A percentile compares a stretch with the other conserved stretches of the same genome.
Conservation (phyloP, 92 coral and sea anemone genomes). For the Porites cylindrica region DNA sequence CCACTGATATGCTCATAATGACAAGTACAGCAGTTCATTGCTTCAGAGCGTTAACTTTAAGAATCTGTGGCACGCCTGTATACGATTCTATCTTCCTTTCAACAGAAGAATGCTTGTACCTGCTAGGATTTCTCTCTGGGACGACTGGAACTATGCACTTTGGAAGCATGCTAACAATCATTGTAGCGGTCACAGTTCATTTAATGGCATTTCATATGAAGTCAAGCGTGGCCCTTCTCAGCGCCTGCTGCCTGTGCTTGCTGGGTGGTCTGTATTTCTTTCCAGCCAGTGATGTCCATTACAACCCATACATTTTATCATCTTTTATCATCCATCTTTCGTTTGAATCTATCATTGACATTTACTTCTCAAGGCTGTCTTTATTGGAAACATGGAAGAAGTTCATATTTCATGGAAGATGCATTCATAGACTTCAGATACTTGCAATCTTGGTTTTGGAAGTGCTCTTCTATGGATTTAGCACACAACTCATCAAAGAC, state of each 20-base stretch:
- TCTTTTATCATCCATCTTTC: conserved; percentile 86
- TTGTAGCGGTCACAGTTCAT: conserved; percentile 80
- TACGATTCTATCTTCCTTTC: conserved; percentile 79
- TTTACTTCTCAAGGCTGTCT: conserved; percentile 91
- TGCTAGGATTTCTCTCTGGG: conserved; percentile 88
- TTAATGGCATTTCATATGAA: conserved; percentile 90
- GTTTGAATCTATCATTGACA: conserved; percentile 84
- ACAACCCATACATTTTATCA: conserved; percentile 91
- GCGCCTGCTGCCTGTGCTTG: conserved; percentile 75
- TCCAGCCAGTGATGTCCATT: conserved; percentile 87
- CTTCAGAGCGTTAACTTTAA: conserved; percentile 67
- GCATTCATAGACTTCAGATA: conserved; percentile 76
- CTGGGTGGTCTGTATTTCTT: conserved; percentile 86
- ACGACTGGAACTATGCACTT: conserved; percentile 83
- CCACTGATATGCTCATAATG: conserved; percentile 87
- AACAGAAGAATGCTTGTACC: conserved; percentile 81
- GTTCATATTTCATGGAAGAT: conserved; percentile 79
- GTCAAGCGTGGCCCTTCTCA: conserved; percentile 85
- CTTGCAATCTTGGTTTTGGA: conserved; percentile 66
- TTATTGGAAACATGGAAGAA: conserved; percentile 92
- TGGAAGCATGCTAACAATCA: conserved; percentile 72
- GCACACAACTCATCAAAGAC: conserved; percentile 74
- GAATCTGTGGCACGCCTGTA: conserved; percentile 69
- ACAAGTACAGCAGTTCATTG: conserved; percentile 83
- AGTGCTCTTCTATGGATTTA: conserved; percentile 64